Evolutionary conservation across 2,113 vertebrate genomes (phyloP).

Genomic region (Mus spicilegus): DNA sequence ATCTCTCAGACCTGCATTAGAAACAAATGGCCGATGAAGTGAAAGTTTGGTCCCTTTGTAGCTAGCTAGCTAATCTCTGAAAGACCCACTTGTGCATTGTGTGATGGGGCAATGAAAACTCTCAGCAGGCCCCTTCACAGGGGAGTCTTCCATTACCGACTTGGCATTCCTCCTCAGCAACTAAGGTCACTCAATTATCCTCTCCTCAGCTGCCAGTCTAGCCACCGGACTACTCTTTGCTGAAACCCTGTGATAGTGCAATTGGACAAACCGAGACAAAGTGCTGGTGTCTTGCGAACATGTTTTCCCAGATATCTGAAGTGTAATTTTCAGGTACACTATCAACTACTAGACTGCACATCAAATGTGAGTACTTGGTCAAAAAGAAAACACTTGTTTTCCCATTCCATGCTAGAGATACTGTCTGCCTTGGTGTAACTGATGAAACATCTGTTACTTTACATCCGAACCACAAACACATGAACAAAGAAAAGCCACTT

Average conservation of each 20-base stretch:
- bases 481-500: conserved; percentile 71
- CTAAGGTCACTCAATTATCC: conserved; percentile 75
- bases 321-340: conserved; percentile 60
- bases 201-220: conserved; percentile 61
- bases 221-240: conserved; percentile 62
- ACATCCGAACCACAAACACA: conserved; percentile 55
- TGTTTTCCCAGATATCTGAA: conserved; percentile 63
- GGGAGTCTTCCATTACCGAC: conserved; percentile 59
- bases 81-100: conserved; percentile 59
- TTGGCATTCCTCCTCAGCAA: conserved; percentile 45
- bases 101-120: conserved; percentile 60
- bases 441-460: conserved; percentile 60
- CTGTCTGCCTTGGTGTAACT: not conserved
- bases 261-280: conserved; percentile 66
- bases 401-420: not conserved
- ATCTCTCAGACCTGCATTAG: conserved; percentile 48
- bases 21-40: conserved; percentile 67
- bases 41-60: conserved; percentile 8
- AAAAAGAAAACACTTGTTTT: conserved; percentile 54
- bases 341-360: conserved; percentile 46
- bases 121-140: conserved; percentile 69
- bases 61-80: conserved; percentile 49
- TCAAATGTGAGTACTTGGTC: conserved; percentile 47
- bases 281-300: conserved; percentile 36
- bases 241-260: conserved; percentile 19